Evolutionary conservation across 2,888 invertebrate genomes (phyloP), one percentile per base, ranked within the genome.

Genomic region (Panzeria rudis): DNA sequence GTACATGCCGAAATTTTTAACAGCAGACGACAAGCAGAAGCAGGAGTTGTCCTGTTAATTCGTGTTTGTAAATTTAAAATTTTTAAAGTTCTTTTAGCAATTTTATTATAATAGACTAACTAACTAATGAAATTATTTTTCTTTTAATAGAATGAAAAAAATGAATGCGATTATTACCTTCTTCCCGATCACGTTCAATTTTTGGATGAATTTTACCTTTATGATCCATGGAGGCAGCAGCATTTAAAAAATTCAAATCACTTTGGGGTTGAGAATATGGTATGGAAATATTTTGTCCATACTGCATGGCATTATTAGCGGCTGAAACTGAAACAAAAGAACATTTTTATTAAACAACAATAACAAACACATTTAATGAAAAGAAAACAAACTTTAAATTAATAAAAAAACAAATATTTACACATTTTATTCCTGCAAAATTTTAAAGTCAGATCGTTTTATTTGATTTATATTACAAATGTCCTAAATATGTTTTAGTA

Each of bases 181-280:
- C 93, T 91, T 93, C 93, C 86, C 93, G 91, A 89, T 93, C 93
- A 83, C 93, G 89, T 90, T 93, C 93, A 86, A 93, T 92, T 92
- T 93, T 93, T 88, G 92, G 92, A 90, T 93, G 93, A 88, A 92
- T 92, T 91, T 93, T 93, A 88, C 92, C 91, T 89, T 93, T 93
- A 88, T 93, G 93, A 90, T 93, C 93, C 82, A 85, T 62, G 20
- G 82, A 82, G 64, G 85, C 85, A 88, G 90, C 89, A 84, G 91
- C 89, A 89, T 92, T 93, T 84, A 93, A 90, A 88, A 93, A 93
- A 89, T 92, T 93, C 82, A 92, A 91, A 90, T 92, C 92, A 86
- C 89, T 90, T 89, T 93, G 93, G 56, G 92, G 93, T 86, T 93
- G 93, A 72, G 92, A 92, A 88, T 93, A 93, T 68, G 93, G 92